These are phyloP conservation scores for Cirrhinus molitorella DNA, from an alignment of 2,797 vertebrate genomes.

Conservation along the genomic window DNA sequence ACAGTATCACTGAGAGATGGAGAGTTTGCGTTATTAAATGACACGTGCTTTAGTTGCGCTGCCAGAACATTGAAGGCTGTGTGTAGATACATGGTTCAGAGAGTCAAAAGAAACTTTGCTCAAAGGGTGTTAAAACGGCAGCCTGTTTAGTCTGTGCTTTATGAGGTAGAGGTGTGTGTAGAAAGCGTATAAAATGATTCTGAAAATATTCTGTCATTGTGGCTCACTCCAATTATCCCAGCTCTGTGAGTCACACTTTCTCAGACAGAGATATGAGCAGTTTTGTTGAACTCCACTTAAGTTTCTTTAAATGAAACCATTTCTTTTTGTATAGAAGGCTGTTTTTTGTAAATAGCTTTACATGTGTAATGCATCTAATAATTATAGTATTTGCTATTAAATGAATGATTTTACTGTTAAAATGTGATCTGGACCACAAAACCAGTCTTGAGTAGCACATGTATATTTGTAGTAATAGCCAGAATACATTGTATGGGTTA, in stretches of 20 bases:
- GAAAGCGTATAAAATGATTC: slow-evolving; percentile 8
- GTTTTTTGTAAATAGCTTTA: background rate
- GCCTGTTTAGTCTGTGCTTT: slow-evolving; percentile 7
- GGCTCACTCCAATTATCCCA: slow-evolving; percentile 23
- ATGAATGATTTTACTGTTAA: background rate
- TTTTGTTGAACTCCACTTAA: slow-evolving; percentile 23
- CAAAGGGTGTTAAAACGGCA: background rate
- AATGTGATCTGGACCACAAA: no score
- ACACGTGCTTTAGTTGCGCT: background rate
- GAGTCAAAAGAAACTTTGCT: background rate
- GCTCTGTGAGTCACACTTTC: slow-evolving; percentile 50
- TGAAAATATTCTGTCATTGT: slow-evolving; percentile 29
- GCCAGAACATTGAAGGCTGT: background rate
- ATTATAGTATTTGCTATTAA: background rate
- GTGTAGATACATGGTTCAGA: background rate
- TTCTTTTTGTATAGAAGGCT: background rate
- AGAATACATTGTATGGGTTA: no score
- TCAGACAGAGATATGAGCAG: slow-evolving; percentile 46
- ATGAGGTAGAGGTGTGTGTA: background rate
- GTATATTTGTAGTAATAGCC: no score
- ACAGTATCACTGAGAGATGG: slow-evolving; percentile 68
- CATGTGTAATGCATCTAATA: background rate
- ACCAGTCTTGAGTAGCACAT: no score
- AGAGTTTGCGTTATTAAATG: slow-evolving; percentile 6
- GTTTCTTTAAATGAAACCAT: background rate